Base-by-base conservation (phyloP, 2,797 vertebrate species). In the Protonibea diacanthus region DNA sequence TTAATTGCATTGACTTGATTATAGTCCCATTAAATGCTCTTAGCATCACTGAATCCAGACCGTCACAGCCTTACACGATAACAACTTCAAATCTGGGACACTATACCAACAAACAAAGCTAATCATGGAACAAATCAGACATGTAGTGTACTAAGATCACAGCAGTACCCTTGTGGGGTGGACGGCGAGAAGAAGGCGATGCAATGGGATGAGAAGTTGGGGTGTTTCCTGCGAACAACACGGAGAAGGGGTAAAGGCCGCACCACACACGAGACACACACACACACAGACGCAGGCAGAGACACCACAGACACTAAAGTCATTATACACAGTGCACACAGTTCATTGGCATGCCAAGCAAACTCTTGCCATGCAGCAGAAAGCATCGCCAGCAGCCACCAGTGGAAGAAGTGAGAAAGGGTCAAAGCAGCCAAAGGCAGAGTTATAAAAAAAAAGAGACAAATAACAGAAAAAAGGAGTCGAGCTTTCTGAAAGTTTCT, bases 141-240 rank as follows among this genome's bases (percentile, higher is more conserved):
- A 83, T 71, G 64, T 33, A 58, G 17, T 67, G 56, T n/a, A 49
- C 86, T 89, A 76, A 59, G 48, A 84, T 86, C 78, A 82, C 87
- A 90, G 81, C 81, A 82, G 91, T 90, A 96, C 95, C 95, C 94
- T 95, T 93, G 90, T 91, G 93, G 91, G 92, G 91, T 29, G 92
- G 92, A 92, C 86, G 94, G 83, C 63, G 91, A 73, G 94, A 92
- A 93, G 90, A 92, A 87, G 80, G 78, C 93, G 76, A 91, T 91
- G 89, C 90, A 89, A 91, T 94, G 93, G 94, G 94, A 91, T 95
- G 90, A 91, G 92, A 94, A 90, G 93, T 94, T 95, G 95, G 94
- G 90, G 89, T 89, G 90, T 89, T 92, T 90, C 91, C 94, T 96
- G 95, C 60, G 91, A 95, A 96, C 94, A 94, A 90, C 90, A 93